Conservation (phyloP, 2,797 vertebrate species). For the Platyrinchus mystaceus region DNA sequence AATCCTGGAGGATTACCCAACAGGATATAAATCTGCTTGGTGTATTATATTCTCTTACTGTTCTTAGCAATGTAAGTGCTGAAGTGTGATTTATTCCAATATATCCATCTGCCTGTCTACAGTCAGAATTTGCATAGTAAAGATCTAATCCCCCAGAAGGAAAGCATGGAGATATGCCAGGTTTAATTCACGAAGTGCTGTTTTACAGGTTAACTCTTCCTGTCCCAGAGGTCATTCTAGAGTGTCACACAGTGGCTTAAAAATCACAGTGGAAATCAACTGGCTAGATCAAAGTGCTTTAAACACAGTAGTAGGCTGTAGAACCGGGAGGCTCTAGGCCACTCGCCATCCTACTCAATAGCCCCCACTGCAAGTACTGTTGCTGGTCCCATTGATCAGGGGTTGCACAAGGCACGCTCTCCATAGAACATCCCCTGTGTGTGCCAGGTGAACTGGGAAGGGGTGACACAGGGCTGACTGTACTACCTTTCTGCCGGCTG, state of each 20-base stretch:
- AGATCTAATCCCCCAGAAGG: background rate
- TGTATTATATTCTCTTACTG: conserved; percentile 44
- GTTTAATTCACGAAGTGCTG: background rate
- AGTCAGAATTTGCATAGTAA: conserved; percentile 29
- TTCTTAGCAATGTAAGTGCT: conserved; percentile 38
- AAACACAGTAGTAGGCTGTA: background rate
- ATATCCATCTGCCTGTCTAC: background rate
- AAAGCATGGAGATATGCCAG: background rate
- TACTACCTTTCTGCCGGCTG: background rate
- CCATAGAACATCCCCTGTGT: background rate
- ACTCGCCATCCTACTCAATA: background rate
- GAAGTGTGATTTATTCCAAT: conserved; percentile 49
- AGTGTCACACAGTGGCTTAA: background rate
- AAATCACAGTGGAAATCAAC: background rate
- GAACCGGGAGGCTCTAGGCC: background rate
- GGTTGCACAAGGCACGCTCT: background rate
- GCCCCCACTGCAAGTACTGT: background rate
- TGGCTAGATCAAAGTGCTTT: background rate
- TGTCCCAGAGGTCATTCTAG: background rate
- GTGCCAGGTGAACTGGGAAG: background rate
- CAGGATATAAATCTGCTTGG: conserved; percentile 25
- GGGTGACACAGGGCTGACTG: background rate
- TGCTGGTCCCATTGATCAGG: background rate
- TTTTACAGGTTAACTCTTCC: background rate
- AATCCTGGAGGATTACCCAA: conserved; percentile 4